Percentiles rank a stretch among this genome's conserved stretches.
Conservation (phyloP, 2,888 invertebrate species). For the Dastarcus helophoroides region DNA sequence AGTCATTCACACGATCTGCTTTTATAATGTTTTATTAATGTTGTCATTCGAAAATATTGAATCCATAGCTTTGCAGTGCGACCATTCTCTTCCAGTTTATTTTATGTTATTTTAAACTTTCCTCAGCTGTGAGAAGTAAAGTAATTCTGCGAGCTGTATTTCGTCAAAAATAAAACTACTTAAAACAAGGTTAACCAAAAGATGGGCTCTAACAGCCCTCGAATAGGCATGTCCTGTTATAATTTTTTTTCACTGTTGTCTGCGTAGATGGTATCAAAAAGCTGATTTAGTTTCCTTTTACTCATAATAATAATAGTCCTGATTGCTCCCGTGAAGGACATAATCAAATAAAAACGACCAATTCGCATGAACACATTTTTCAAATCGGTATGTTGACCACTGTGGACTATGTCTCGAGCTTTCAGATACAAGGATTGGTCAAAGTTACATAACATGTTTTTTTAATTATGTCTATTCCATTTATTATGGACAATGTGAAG, state of each 20-base stretch:
- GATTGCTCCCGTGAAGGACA: constrained; percentile 7
- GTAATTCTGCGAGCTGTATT: too few species aligned
- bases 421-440: constrained; percentile 21
- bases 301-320: constrained; percentile 2
- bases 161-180: too few species aligned
- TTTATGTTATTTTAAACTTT: too few species aligned
- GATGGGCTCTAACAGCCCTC: constrained; percentile 17
- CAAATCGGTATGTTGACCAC: background rate
- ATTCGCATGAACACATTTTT: constrained; percentile 13
- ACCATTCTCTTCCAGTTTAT: constrained; percentile 15
- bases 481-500: constrained; percentile 12
- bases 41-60: constrained; percentile 22
- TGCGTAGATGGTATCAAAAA: constrained; percentile 20
- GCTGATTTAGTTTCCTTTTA: constrained; percentile 1
- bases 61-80: constrained; percentile 21
- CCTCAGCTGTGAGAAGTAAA: too few species aligned
- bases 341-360: constrained; percentile 8
- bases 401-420: constrained; percentile 15
- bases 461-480: constrained; percentile 10
- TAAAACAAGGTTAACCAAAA: constrained; percentile 1
- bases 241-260: constrained; percentile 16
- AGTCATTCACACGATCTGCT: constrained; percentile 24
- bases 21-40: constrained; percentile 23
- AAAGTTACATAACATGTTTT: too few species aligned
- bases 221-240: constrained; percentile 16